Evolutionary conservation across 1,140 invertebrate species (phyloP), one percentile per base, ranked within the genome.

Genomic region (Drosophila teissieri): DNA sequence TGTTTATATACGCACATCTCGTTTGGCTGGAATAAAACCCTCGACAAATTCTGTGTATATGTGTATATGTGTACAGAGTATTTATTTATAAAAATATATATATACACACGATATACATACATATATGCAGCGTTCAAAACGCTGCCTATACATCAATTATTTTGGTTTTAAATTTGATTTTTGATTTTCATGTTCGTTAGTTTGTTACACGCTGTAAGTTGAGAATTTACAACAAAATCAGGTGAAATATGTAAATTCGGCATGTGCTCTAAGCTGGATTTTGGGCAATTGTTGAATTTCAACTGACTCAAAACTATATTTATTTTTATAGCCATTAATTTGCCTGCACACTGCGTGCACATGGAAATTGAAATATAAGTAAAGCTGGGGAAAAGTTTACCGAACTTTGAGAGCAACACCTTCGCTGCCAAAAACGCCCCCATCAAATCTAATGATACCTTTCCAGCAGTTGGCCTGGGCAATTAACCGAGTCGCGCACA

Each of bases 1-100:
- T 91, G 82, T 91, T 83, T 90, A 88, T 91, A 85, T 91, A 89
- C 77, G 77, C 79, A 89, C 76, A 89, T 73, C 81, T 68, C 80
- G 65, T 78, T 80, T 62, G 40, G 51, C 17, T 62, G 56, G 56
- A 73, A 65, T 70, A 73, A 73, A 51, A 42, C 61, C 65, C 44
- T 27, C 15, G 6, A 45, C 39, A 42, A 44, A 48, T 7, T 31
- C 37, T n/a, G n/a, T n/a, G n/a, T n/a, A n/a, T n/a, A n/a, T n/a
- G n/a, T n/a, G n/a, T n/a, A 11, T 39, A 14, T 78, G 52, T 39
- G 14, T n/a, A 17, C 44, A n/a, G n/a, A 24, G 42, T 68, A 74
- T 79, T 57, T 79, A 69, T 74, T 68, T 56, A 37, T 70, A 45
- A 64, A 62, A 55, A 72, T 70, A 57, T 63, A 22, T 69, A 72